Conservation (phyloP, 2,888 invertebrate species). For the Deroplatys truncata region DNA sequence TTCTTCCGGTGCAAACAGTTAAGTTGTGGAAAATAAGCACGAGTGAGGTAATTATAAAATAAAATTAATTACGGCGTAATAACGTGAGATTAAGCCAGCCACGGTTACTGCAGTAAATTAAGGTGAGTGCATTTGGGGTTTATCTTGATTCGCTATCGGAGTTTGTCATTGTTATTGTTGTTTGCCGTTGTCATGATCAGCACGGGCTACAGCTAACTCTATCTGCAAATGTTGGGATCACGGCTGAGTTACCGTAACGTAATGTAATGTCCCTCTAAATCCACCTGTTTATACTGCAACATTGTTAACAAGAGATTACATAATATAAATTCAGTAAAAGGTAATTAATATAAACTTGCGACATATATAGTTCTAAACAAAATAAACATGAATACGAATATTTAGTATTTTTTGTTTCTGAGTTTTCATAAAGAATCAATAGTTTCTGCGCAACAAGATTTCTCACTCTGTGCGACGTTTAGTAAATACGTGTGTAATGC, state of each 20-base stretch:
- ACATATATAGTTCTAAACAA: no score
- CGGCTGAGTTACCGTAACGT: neutral
- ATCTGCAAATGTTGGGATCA: neutral
- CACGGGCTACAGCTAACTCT: neutral
- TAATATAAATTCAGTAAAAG: no score
- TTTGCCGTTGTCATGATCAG: neutral
- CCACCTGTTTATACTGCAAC: no score
- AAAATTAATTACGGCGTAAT: neutral
- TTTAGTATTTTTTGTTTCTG: no score
- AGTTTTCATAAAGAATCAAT: no score
- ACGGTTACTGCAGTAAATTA: neutral
- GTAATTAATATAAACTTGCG: no score
- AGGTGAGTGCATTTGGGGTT: neutral
- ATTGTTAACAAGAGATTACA: no score
- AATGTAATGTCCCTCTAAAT: neutral
- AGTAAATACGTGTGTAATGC: no score
- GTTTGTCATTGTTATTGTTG: neutral
- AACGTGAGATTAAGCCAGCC: neutral
- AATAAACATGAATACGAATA: no score
- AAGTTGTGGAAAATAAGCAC: neutral
- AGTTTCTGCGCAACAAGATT: no score
- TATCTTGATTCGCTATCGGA: neutral
- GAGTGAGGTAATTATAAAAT: neutral
- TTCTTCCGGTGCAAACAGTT: neutral
- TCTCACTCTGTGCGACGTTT: no score